These are phyloP conservation scores for Lepidochitona cinerea DNA, from an alignment of 2,888 invertebrate species.

Conservation along the genomic window DNA sequence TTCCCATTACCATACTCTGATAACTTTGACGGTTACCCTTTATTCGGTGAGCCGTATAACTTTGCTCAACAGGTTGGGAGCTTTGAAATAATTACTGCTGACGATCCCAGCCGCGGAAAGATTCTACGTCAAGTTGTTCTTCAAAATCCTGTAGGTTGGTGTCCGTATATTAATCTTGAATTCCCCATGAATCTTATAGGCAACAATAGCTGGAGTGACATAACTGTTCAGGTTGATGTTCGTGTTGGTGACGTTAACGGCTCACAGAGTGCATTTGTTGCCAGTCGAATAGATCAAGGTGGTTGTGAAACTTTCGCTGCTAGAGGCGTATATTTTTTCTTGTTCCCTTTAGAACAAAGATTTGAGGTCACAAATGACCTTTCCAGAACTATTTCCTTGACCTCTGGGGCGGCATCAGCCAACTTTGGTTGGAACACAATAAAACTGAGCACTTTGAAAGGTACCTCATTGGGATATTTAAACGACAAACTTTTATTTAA, in stretches of 20 bases:
- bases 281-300: conserved; percentile 57
- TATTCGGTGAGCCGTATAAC: conserved; percentile 55
- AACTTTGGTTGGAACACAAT: neutral
- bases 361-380: conserved; percentile 53
- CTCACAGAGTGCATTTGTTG: conserved; percentile 63
- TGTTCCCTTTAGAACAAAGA: conserved; percentile 44
- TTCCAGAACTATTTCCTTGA: conserved; percentile 29
- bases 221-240: conserved; percentile 52
- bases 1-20: conserved; percentile 66
- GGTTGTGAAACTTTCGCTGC: conserved; percentile 61
- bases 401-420: neutral
- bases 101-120: conserved; percentile 37
- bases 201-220: conserved; percentile 58
- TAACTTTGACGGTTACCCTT: conserved; percentile 59
- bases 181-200: conserved; percentile 51
- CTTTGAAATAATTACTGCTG: conserved; percentile 54
- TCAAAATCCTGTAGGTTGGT: conserved; percentile 61
- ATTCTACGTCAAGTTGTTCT: conserved; percentile 63
- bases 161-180: conserved; percentile 42
- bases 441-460: neutral
- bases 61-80: conserved; percentile 66
- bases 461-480: conserved; percentile 39
- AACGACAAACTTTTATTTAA: conserved; percentile 49
- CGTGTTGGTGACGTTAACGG: conserved; percentile 50
- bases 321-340: conserved; percentile 61